Conservation (phyloP, 2,113 vertebrate genomes). For the Bufo gargarizans region DNA sequence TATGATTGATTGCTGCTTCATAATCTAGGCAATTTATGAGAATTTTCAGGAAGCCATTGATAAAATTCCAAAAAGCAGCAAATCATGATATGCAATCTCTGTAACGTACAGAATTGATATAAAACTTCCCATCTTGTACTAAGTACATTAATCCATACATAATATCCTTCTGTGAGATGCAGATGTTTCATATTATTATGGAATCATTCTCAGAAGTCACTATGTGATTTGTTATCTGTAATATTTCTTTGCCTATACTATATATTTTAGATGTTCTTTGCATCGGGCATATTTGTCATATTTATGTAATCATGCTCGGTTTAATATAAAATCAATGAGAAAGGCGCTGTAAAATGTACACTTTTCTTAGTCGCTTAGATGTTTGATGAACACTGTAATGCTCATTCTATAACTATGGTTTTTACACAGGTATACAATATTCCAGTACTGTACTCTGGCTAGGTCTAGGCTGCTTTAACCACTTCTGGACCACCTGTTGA, state of each 20-base stretch:
- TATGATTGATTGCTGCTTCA: conserved; percentile 51
- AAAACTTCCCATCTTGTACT: conserved; percentile 25
- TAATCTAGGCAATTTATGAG: conserved; percentile 56
- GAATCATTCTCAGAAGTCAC: not conserved
- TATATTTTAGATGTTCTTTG: not conserved
- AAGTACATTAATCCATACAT: conserved; percentile 29
- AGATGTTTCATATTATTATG: conserved; percentile 32
- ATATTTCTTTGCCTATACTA: conserved; percentile 21
- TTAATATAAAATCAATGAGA: conserved; percentile 18
- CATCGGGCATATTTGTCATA: not conserved
- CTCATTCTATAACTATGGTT: not conserved
- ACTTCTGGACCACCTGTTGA: not conserved
- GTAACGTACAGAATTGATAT: conserved; percentile 39
- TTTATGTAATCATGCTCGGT: not conserved
- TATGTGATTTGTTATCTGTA: conserved; percentile 25
- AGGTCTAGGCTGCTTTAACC: not conserved
- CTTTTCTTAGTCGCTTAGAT: not conserved
- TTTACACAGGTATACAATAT: not conserved
- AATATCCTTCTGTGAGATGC: conserved; percentile 16
- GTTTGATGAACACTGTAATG: not conserved
- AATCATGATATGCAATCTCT: conserved; percentile 24
- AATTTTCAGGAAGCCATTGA: conserved; percentile 62
- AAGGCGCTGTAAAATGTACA: not conserved
- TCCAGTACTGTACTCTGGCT: not conserved
- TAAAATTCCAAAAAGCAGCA: conserved; percentile 58